These are phyloP conservation scores for Bovichtus diacanthus DNA, from an alignment of 2,797 vertebrate species.

Conservation along the genomic window DNA sequence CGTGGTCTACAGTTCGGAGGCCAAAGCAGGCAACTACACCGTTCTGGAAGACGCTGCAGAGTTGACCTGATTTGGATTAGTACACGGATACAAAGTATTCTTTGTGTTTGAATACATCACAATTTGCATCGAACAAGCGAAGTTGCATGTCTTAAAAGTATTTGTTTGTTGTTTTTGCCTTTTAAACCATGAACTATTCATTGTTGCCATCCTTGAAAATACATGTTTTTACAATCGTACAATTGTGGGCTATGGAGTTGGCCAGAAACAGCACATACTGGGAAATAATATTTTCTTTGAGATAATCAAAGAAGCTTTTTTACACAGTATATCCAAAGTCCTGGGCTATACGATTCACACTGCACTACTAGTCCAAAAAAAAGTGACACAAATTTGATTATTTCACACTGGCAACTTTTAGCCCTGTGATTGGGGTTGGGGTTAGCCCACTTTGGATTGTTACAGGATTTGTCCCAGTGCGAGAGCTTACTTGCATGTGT, in stretches of 20 bases:
- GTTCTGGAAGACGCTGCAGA: conserved; percentile 39
- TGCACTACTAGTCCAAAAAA: too few relatives aligned
- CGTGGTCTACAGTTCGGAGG: conserved; percentile 62
- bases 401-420: too few relatives aligned
- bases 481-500: too few relatives aligned
- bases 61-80: conserved; percentile 29
- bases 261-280: not conserved
- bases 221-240: not conserved
- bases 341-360: too few relatives aligned
- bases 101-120: not conserved
- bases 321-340: too few relatives aligned
- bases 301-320: not conserved
- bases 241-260: not conserved
- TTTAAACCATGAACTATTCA: not conserved
- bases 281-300: not conserved
- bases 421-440: too few relatives aligned
- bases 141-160: not conserved
- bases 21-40: conserved; percentile 65
- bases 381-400: too few relatives aligned
- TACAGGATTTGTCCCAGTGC: too few relatives aligned
- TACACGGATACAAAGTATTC: not conserved
- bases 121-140: not conserved
- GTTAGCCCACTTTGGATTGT: too few relatives aligned
- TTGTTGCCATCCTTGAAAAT: not conserved
- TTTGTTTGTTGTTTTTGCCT: not conserved